Conservation (phyloP, 2,888 invertebrate genomes). For the Diadegma fenestrale region DNA sequence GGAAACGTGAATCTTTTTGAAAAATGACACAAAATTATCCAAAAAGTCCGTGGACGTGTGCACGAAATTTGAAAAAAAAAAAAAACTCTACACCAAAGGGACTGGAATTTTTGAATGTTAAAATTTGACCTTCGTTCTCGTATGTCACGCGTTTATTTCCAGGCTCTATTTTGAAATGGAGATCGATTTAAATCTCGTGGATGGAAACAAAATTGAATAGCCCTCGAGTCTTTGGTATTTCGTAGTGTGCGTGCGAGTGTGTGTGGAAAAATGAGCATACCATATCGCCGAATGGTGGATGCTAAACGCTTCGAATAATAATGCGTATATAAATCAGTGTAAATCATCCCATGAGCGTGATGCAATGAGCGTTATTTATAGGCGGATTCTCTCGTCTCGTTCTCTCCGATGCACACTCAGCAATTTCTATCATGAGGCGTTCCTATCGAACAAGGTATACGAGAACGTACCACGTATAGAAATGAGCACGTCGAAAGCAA, state of each 20-base stretch:
- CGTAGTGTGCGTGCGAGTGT: neutral
- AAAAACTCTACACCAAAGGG: neutral
- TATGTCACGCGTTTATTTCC: neutral
- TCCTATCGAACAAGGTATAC: neutral
- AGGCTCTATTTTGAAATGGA: neutral
- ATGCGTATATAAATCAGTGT: slow-evolving; percentile 66
- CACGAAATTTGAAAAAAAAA: too few species aligned
- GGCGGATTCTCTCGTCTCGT: slow-evolving; percentile 35
- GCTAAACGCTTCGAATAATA: slow-evolving; percentile 63
- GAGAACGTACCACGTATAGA: neutral
- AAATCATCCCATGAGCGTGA: slow-evolving; percentile 45
- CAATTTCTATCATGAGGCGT: slow-evolving; percentile 27
- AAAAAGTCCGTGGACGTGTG: too few species aligned
- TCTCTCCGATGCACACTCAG: slow-evolving; percentile 10
- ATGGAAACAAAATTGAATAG: neutral
- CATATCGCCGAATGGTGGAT: slow-evolving; percentile 26
- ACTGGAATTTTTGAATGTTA: neutral
- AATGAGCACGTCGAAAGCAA: neutral
- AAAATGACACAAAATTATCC: too few species aligned
- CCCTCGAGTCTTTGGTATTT: slow-evolving; percentile 12
- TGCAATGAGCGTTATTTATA: slow-evolving; percentile 65
- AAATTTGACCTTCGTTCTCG: neutral
- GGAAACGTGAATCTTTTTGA: too few species aligned
- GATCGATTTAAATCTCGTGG: neutral
- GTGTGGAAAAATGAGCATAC: slow-evolving; percentile 39